Percentiles rank a stretch among this genome's conserved stretches.
Conservation (phyloP, 1,140 invertebrate species). For the Drosophila kanapiae region DNA sequence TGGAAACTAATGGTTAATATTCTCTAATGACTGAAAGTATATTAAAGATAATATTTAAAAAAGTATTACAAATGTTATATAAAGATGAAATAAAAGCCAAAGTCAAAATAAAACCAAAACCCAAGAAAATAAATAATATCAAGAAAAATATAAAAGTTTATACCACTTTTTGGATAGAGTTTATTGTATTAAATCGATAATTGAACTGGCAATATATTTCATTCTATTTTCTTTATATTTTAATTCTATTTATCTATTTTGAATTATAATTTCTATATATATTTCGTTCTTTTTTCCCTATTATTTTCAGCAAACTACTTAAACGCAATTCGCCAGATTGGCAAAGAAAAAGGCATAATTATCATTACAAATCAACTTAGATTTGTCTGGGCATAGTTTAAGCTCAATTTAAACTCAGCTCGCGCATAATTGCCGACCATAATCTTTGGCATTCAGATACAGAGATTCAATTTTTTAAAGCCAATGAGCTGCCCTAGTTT, state of each 20-base stretch:
- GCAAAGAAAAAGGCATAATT: no score
- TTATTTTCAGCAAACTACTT: constrained; percentile 9
- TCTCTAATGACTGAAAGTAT: not conserved
- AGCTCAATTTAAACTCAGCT: constrained; percentile 23
- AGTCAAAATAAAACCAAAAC: not conserved
- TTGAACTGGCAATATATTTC: no score
- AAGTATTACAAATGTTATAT: not conserved
- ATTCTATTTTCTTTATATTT: no score
- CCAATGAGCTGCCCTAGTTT: constrained; percentile 11
- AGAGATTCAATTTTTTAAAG: constrained; percentile 6
- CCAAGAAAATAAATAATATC: not conserved
- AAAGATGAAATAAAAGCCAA: not conserved
- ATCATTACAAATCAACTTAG: constrained; percentile 17
- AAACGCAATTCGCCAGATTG: constrained; percentile 34
- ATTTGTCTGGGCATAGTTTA: constrained; percentile 21
- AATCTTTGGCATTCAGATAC: constrained; percentile 13
- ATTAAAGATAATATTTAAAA: not conserved
- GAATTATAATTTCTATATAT: not conserved
- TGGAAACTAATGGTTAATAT: no score
- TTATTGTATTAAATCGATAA: no score
- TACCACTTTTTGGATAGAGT: no score
- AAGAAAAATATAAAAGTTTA: no score
- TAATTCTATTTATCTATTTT: not conserved
- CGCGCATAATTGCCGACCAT: constrained; percentile 27
- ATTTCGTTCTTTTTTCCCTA: not conserved